Evolutionary conservation across 1,140 invertebrate genomes (phyloP), one percentile per base, ranked within the genome.

Genomic region (Zophobas atratus): DNA sequence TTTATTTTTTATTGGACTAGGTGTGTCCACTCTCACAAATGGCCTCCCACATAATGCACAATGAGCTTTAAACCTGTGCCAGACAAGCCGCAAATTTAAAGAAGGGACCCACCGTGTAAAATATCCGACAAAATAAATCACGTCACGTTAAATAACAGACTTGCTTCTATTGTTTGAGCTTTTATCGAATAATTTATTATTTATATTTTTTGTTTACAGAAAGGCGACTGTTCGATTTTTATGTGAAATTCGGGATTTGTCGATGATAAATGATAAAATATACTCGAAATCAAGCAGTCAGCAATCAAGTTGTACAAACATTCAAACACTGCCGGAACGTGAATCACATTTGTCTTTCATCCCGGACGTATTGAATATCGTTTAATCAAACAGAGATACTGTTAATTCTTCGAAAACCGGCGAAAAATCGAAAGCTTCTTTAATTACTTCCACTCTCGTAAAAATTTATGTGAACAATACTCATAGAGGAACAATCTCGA

Each of bases 261-360:
- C 56, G 71, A 73, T 73, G 71, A 73, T 73, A 73, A 73, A 73
- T 73, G 71, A 73, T 73, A 73, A 73, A 73, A 73, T 56, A 72
- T 53, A 73, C 71, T 53, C 56, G 49, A 51, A 73, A 73, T 55
- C 49, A 73, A 56, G 71, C 71, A 73, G 71, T 73, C 49, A 55
- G 71, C 71, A 73, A 73, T 73, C 71, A 73, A 73, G 41, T 73
- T 73, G 71, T 73, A 73, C 71, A 73, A 73, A 73, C 71, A 73
- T 55, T 56, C 49, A 53, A 73, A 73, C 71, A 56, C 51, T 73
- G 49, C 71, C 55, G 71, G 55, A 73, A 73, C 49, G 71, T 73
- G 71, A 72, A 73, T 73, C 71, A 73, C 71, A 73, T 73, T 73
- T 73, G 71, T 73, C 71, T 73, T 73, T 73, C 71, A 73, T 73